Evolutionary conservation across 1,140 invertebrate genomes (phyloP).

Genomic region (Diuraphis noxia): DNA sequence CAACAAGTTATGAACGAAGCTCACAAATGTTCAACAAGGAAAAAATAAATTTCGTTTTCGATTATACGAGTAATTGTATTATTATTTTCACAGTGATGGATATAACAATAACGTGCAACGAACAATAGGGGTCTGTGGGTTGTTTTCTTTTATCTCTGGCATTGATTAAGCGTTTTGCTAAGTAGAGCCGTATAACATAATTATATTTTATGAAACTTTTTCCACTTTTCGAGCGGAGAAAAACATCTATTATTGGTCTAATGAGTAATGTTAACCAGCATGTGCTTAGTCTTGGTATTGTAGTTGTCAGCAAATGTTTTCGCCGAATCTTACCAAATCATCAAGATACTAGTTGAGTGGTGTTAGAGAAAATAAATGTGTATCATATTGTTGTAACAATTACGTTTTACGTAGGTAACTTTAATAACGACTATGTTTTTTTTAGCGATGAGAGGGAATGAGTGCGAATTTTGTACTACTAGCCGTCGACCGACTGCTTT

Average conservation of each 20-base stretch:
- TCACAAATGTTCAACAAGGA: neutral
- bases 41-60: neutral
- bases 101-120: neutral
- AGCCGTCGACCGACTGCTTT: neutral
- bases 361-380: neutral
- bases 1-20: neutral
- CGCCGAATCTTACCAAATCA: neutral
- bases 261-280: neutral
- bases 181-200: neutral
- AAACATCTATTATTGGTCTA: neutral
- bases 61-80: too few species aligned
- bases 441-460: neutral
- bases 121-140: neutral
- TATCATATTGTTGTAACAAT: neutral
- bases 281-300: neutral
- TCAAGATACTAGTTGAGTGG: neutral
- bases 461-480: neutral
- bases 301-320: neutral
- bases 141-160: neutral
- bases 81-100: neutral
- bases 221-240: neutral
- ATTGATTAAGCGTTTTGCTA: neutral
- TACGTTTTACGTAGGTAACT: neutral
- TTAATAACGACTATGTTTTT: neutral
- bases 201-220: neutral